phyloP scores from a whole-genome alignment of 2,113 vertebrate genomes.

The Merops nubicus region DNA sequence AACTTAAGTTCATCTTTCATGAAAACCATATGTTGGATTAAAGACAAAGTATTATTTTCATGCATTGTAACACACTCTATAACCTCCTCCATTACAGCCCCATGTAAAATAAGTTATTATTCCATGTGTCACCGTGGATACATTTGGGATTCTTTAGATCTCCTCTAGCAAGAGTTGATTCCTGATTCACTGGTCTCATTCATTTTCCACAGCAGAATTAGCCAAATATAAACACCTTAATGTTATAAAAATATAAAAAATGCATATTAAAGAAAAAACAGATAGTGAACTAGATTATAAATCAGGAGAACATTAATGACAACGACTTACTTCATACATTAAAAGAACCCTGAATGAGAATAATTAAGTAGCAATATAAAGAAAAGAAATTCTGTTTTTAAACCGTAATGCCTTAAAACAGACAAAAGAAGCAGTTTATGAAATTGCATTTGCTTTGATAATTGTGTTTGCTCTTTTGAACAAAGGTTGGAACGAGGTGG shows the following conservation, averaged over 20 bases:
- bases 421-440: background rate
- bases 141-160: conserved; percentile 5
- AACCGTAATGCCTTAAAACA: background rate
- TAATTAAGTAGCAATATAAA: background rate
- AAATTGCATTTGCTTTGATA: background rate
- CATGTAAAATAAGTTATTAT: conserved; percentile 31
- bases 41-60: conserved; percentile 17
- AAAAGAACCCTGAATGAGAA: background rate
- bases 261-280: background rate
- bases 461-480: background rate
- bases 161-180: conserved; percentile 12
- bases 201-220: background rate
- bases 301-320: background rate
- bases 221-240: background rate
- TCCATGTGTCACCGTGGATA: background rate
- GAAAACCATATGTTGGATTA: conserved; percentile 16
- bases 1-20: conserved; percentile 35
- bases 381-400: background rate
- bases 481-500: background rate
- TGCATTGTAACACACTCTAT: conserved; percentile 14
- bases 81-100: background rate
- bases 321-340: background rate
- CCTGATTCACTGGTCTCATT: background rate
- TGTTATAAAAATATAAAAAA: background rate
- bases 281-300: background rate